Conservation (phyloP, 2,797 vertebrate species). For the Lepidocolaptes lacrymiger region DNA sequence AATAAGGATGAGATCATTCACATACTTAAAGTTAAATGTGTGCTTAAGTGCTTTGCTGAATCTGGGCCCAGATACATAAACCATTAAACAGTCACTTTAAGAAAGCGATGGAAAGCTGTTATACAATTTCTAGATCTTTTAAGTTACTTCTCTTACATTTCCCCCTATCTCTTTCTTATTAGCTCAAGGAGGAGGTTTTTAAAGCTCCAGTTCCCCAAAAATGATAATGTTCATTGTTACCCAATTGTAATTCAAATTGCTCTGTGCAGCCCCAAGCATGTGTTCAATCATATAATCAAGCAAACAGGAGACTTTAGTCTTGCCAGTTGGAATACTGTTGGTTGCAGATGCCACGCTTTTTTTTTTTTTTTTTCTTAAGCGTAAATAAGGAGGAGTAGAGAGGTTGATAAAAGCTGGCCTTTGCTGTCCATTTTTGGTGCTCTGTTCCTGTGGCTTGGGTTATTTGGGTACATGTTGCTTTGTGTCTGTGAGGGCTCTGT, state of each 20-base stretch:
- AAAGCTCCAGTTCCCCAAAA: conserved; percentile 57
- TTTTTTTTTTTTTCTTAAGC: not conserved
- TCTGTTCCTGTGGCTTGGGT: not conserved
- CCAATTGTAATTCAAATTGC: conserved; percentile 60
- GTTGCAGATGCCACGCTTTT: conserved; percentile 35
- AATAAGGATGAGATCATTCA: conserved; percentile 66
- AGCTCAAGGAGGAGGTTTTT: conserved; percentile 58
- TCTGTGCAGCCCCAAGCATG: conserved; percentile 45
- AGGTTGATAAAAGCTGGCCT: not conserved
- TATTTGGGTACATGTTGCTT: conserved; percentile 16
- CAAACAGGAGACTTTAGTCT: conserved; percentile 25
- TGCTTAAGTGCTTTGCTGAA: conserved; percentile 68
- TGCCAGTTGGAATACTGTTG: conserved; percentile 41
- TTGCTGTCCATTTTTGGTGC: not conserved
- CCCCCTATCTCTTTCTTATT: conserved; percentile 20
- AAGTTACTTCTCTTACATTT: conserved; percentile 18
- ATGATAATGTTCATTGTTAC: not conserved
- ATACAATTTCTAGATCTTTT: conserved; percentile 57
- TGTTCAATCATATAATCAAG: conserved; percentile 59
- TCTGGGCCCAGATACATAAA: conserved; percentile 65
- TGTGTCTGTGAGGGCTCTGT: conserved; percentile 34
- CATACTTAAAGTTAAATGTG: conserved; percentile 57
- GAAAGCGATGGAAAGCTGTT: conserved; percentile 44
- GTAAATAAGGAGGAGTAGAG: not conserved
- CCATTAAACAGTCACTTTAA: conserved; percentile 66